phyloP scores from a whole-genome alignment of 2,888 invertebrate species.

The Temnothorax rugatulus region DNA sequence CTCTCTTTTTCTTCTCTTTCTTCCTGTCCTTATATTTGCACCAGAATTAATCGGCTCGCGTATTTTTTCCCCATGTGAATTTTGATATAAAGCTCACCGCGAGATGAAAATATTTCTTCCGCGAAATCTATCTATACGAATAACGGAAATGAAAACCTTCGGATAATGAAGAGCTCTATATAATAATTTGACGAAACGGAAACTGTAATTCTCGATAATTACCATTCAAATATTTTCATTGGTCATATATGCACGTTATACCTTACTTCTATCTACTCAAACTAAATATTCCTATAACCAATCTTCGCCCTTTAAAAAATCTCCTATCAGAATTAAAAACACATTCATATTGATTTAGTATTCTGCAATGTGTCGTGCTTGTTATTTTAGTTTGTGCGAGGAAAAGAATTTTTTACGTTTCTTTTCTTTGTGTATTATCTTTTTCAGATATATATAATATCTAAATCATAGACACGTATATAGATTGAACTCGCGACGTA shows the following conservation, averaged over 20 bases:
- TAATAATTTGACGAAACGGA: constrained; percentile 16
- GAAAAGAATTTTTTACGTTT: not conserved
- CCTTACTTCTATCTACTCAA: not conserved
- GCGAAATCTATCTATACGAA: not conserved
- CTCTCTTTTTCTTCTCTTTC: not conserved
- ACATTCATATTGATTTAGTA: constrained; percentile 19
- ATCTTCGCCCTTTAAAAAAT: constrained; percentile 6
- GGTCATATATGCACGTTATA: not conserved
- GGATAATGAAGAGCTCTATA: not conserved
- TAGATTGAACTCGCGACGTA: not conserved
- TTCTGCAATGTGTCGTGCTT: not conserved
- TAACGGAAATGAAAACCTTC: not conserved
- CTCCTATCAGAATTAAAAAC: not conserved
- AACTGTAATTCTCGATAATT: constrained; percentile 26
- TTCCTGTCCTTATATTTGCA: constrained; percentile 8
- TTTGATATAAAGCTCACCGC: not conserved
- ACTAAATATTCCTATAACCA: not conserved
- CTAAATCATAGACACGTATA: not conserved
- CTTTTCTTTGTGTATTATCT: not conserved
- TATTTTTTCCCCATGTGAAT: constrained; percentile 12
- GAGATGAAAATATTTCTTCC: not conserved
- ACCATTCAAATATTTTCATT: not conserved
- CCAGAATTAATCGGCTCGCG: not conserved
- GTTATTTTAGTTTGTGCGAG: not conserved
- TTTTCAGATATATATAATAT: constrained; percentile 1